These are phyloP conservation scores for Fragum whitleyi DNA, from an alignment of 2,888 invertebrate species.

Conservation along the genomic window DNA sequence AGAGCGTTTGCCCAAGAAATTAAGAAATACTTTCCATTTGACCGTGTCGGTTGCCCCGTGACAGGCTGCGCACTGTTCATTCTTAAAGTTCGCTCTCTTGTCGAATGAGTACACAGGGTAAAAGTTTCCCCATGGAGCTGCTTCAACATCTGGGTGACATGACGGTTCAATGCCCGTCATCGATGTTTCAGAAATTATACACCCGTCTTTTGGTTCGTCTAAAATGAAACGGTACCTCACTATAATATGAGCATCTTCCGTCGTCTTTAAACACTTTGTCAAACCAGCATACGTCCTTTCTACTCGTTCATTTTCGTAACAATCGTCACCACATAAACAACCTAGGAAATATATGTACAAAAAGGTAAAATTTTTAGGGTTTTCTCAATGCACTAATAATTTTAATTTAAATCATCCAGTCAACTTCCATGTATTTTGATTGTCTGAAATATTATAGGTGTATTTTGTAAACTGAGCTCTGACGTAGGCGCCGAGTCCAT, in stretches of 20 bases:
- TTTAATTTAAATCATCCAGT: too few species aligned
- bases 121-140: slow-evolving; percentile 2
- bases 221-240: neutral
- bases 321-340: neutral
- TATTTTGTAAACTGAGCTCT: too few species aligned
- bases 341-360: neutral
- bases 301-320: neutral
- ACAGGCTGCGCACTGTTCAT: neutral
- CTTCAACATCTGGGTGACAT: neutral
- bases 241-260: neutral
- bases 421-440: too few species aligned
- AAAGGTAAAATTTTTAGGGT: too few species aligned
- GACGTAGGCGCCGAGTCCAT: too few species aligned
- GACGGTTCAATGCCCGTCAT: neutral
- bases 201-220: neutral
- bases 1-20: neutral
- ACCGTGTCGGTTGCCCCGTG: neutral
- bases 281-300: neutral
- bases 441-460: too few species aligned
- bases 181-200: neutral
- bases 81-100: neutral
- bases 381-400: too few species aligned
- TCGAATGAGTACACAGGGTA: neutral
- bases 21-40: neutral
- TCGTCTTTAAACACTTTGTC: neutral